Conservation (phyloP, 1,140 invertebrate genomes). For the Atta colombica region DNA sequence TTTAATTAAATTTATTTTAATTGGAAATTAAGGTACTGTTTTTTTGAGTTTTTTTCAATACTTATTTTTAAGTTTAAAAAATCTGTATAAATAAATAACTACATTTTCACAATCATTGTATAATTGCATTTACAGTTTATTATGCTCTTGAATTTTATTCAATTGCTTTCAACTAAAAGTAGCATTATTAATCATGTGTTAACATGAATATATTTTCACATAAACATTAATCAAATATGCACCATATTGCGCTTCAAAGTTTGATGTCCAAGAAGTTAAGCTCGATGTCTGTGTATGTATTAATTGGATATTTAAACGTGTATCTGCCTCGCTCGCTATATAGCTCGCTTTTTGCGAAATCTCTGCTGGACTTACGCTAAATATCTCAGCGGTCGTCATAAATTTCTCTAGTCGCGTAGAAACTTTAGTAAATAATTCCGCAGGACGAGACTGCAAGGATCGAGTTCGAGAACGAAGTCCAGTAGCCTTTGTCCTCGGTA, state of each 20-base stretch:
- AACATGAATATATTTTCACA: not conserved
- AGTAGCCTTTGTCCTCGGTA: conserved; percentile 42
- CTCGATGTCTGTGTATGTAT: not conserved
- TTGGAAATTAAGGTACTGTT: too few species aligned
- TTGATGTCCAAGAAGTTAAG: not conserved
- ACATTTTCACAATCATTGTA: too few species aligned
- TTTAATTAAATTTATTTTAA: not conserved
- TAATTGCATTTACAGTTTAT: not conserved
- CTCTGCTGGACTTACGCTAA: conserved; percentile 38
- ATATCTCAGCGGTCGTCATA: conserved; percentile 60
- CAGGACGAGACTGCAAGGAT: conserved; percentile 27
- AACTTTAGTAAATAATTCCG: conserved; percentile 66
- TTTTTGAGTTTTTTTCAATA: too few species aligned
- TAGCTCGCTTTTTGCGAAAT: conserved; percentile 41
- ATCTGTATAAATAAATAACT: too few species aligned
- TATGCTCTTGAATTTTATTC: conserved; percentile 5
- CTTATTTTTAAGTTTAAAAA: too few species aligned
- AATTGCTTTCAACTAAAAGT: not conserved
- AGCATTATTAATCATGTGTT: not conserved
- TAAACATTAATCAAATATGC: not conserved
- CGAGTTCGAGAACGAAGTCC: conserved; percentile 32
- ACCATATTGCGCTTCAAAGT: not conserved
- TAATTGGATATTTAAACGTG: conserved; percentile 25
- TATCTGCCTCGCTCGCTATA: not conserved
- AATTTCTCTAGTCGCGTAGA: conserved; percentile 44